These are phyloP conservation scores for Sialia sialis DNA, from an alignment of 2,113 vertebrate genomes.

Conservation along the genomic window DNA sequence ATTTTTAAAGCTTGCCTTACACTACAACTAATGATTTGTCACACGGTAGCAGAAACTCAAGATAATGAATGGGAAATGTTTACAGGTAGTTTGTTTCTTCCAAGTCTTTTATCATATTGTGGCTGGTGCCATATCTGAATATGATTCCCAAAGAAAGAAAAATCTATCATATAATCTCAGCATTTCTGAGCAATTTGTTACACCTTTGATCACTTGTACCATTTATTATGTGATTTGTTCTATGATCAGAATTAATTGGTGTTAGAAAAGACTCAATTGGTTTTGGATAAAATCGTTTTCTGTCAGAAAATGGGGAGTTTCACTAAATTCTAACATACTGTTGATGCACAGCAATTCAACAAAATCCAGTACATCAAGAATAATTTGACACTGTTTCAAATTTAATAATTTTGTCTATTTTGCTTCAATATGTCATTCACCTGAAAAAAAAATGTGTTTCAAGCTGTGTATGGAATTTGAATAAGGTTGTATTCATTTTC, in stretches of 20 bases:
- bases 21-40: constrained; percentile 75
- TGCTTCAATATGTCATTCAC: not conserved
- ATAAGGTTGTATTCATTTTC: not conserved
- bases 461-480: not conserved
- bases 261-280: not conserved
- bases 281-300: not conserved
- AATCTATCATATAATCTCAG: constrained; percentile 1
- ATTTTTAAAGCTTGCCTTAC: constrained; percentile 80
- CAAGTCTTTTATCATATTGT: constrained; percentile 57
- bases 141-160: constrained; percentile 2
- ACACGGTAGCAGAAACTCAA: constrained; percentile 66
- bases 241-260: not conserved
- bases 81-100: constrained; percentile 64
- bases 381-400: not conserved
- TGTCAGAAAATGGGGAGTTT: not conserved
- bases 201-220: not conserved
- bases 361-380: not conserved
- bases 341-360: not conserved
- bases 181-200: not conserved
- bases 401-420: not conserved
- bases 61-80: constrained; percentile 79
- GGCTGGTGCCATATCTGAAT: not conserved
- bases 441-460: not conserved
- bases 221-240: not conserved
- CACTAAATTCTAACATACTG: not conserved